Evolutionary conservation across 2,113 vertebrate species (phyloP).

Genomic region (Siphamia tubifer): DNA sequence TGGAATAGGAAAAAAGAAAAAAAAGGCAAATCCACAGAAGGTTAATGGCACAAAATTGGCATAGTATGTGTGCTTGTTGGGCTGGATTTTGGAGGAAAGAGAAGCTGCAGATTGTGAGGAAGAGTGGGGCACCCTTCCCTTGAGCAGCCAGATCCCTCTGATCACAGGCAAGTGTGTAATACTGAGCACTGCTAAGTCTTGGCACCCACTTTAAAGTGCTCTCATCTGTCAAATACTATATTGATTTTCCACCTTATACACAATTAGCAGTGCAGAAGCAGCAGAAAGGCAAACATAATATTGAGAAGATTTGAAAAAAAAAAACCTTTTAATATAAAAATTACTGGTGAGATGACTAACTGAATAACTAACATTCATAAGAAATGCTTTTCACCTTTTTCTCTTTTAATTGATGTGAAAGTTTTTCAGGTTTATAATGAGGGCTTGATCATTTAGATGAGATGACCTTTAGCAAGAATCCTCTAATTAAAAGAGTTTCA

Average conservation of each 20-base stretch:
- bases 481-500: constrained; percentile 42
- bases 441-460: constrained; percentile 39
- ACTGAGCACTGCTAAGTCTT: constrained; percentile 61
- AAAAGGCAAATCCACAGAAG: background rate
- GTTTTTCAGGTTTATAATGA: constrained; percentile 59
- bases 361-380: constrained; percentile 44
- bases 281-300: constrained; percentile 67
- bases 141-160: constrained; percentile 60
- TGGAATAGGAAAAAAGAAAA: background rate
- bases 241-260: constrained; percentile 81
- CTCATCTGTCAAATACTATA: constrained; percentile 80
- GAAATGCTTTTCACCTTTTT: constrained; percentile 47
- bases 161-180: constrained; percentile 70
- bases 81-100: constrained; percentile 27
- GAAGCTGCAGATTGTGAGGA: constrained; percentile 36
- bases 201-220: constrained; percentile 79
- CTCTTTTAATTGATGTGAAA: constrained; percentile 52
- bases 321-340: constrained; percentile 57
- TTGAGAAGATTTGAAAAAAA: constrained; percentile 48
- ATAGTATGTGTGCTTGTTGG: constrained; percentile 18
- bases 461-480: constrained; percentile 44
- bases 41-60: constrained; percentile 45
- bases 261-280: constrained; percentile 75
- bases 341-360: constrained; percentile 22
- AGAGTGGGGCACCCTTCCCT: constrained; percentile 30